phyloP scores from a whole-genome alignment of 2,797 vertebrate genomes.

The Neosilurus hyrtlii region DNA sequence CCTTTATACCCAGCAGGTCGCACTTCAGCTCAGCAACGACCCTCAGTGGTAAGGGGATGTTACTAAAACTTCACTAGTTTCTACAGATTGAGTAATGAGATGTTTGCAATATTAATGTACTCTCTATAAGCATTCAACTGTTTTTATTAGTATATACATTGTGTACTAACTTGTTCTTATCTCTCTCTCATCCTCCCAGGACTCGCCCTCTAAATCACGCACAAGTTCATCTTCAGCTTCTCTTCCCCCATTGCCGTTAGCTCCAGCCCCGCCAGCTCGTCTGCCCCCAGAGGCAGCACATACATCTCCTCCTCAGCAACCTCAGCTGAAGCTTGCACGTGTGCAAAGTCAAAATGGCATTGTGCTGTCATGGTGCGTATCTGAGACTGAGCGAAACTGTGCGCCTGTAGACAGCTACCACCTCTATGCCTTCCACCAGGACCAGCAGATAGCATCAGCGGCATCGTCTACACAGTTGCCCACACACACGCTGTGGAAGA shows the following conservation, averaged over 20 bases:
- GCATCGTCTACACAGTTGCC: slow-evolving; percentile 50
- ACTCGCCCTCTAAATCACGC: slow-evolving; percentile 66
- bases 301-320: slow-evolving; percentile 90
- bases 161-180: not conserved
- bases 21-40: slow-evolving; percentile 14
- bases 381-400: slow-evolving; percentile 89
- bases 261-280: slow-evolving; percentile 78
- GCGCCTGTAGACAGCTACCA: slow-evolving; percentile 95
- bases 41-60: slow-evolving; percentile 38
- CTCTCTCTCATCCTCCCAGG: slow-evolving; percentile 55
- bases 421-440: slow-evolving; percentile 95
- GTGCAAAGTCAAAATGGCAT: slow-evolving; percentile 95
- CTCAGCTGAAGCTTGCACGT: slow-evolving; percentile 94
- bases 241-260: slow-evolving; percentile 78
- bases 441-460: slow-evolving; percentile 65
- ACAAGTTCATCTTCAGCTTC: slow-evolving; percentile 42
- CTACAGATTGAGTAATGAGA: not conserved
- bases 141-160: no score
- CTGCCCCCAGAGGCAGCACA: slow-evolving; percentile 86
- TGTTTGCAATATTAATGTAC: not conserved
- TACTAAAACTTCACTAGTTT: not conserved
- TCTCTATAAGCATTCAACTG: not conserved
- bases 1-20: not conserved
- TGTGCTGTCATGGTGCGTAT: slow-evolving; percentile 94
- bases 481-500: slow-evolving; percentile 93